Percentiles rank a stretch among this genome's conserved stretches.
These are phyloP conservation scores for Vidua macroura DNA, from an alignment of 2,113 vertebrate species.

Conservation along the genomic window DNA sequence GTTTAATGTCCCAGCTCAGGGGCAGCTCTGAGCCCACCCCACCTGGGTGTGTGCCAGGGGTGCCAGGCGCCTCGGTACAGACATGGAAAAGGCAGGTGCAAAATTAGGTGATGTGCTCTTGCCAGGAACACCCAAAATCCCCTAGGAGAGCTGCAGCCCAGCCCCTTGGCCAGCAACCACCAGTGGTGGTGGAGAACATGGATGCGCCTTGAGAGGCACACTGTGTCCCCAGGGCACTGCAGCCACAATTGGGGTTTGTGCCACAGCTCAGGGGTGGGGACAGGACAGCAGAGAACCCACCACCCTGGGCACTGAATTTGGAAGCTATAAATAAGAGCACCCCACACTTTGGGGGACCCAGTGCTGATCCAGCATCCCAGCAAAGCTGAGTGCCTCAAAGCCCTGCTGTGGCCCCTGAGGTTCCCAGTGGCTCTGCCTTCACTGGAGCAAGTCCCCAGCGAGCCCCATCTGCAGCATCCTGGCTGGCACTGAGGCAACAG, in stretches of 20 bases:
- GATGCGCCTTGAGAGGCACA: background rate
- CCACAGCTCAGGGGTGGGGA: background rate
- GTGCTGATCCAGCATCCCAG: background rate
- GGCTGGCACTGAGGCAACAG: background rate
- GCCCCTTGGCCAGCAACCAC: background rate
- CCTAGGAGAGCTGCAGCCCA: background rate
- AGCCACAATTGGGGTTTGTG: background rate
- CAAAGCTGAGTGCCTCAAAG: background rate
- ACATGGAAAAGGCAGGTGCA: constrained; percentile 7
- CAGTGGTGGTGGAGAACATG: background rate
- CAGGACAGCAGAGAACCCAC: background rate
- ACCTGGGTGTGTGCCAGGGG: fast-evolving
- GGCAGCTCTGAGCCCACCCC: background rate
- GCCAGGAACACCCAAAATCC: background rate
- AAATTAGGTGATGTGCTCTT: background rate
- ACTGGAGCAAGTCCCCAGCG: fast-evolving
- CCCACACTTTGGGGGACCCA: background rate
- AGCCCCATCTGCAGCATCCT: background rate
- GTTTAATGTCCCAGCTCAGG: background rate
- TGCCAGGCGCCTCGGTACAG: fast-evolving
- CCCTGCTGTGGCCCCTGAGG: fast-evolving
- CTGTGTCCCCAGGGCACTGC: background rate
- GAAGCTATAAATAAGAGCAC: constrained; percentile 13
- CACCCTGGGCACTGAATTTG: background rate
- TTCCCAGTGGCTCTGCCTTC: background rate